Evolutionary conservation across 2,113 vertebrate genomes (phyloP), one percentile per base, ranked within the genome.

Genomic region (Oryzias woworae): DNA sequence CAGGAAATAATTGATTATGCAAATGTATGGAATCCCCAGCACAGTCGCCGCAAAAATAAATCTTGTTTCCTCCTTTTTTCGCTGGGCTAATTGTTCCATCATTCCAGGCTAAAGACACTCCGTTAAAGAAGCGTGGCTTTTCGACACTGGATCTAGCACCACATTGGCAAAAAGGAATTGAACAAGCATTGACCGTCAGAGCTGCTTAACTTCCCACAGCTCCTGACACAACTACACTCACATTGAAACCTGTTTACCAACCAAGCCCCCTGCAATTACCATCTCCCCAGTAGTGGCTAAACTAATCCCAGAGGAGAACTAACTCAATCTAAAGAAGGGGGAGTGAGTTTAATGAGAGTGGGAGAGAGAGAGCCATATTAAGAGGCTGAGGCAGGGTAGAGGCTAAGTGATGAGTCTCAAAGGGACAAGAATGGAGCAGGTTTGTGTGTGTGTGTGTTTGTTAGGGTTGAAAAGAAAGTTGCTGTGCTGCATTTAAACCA

Each of bases 111-210:
- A 71, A 80, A 74, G 66, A 65, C 46, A 24, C 58, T 67, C 48
- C 49, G 69, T 77, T 66, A 62, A 64, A 79, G 73, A 74, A 74
- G 75, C 55, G 8, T 59, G 58, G 59, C 70, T 66, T 73, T 72
- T 69, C 28, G 42, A 84, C 50, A 6, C 80, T 60, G 67, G 76
- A 55, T 75, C 58, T 69, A 75, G 71, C 54, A 4, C 73, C 47
- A 59, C 58, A 74, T 62, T 73, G 77, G 83, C n/a, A 79, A 83
- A 80, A 65, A 62, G 73, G 88, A 87, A 91, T 90, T 91, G 90
- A 90, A 91, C 91, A 92, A 91, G 88, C 87, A 80, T 85, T 83
- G 81, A 69, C 82, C 77, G 84, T 90, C 91, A 88, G 81, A 84
- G 87, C 77, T 86, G 86, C 77, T 92, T 91, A 91, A 63, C 78